Percentiles rank a stretch among this genome's conserved stretches.
Evolutionary conservation across 30 jellyfish, hydroid and myxozoan species (phyloP).

Genomic region (Rhopilema esculentum): DNA sequence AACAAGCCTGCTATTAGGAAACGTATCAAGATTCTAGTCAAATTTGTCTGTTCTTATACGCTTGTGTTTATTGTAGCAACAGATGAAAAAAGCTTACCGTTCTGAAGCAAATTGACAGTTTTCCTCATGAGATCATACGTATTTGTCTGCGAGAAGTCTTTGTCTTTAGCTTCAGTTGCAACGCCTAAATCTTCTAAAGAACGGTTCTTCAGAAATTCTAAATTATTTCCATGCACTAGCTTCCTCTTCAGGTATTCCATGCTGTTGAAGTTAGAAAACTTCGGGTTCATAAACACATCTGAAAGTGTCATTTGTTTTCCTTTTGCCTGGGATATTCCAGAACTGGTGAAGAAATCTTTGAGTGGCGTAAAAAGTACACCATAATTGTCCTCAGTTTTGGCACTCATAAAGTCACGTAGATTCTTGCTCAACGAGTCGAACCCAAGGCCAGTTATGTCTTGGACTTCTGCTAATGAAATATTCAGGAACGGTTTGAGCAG

Average conservation of each 20-base stretch:
- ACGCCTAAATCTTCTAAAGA: constrained; percentile 24
- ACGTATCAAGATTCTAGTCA: too few species aligned
- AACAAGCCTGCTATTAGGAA: too few species aligned
- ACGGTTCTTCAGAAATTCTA: constrained; percentile 12
- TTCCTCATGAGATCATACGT: constrained; percentile 25
- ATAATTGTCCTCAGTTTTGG: neutral
- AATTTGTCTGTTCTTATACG: too few species aligned
- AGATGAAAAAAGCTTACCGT: neutral
- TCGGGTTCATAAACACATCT: constrained; percentile 12
- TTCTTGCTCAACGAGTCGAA: neutral
- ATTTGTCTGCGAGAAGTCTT: constrained; percentile 23
- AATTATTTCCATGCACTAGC: neutral
- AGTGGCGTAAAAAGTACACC: constrained; percentile 22
- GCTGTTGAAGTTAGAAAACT: constrained; percentile 4
- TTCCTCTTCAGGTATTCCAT: constrained; percentile 1
- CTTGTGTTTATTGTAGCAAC: too few species aligned
- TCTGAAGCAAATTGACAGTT: constrained; percentile 17
- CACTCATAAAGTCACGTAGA: constrained; percentile 2
- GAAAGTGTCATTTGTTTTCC: constrained; percentile 16
- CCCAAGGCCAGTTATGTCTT: constrained; percentile 12
- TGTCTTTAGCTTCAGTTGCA: neutral
- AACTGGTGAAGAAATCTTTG: constrained; percentile 19
- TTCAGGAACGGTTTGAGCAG: neutral
- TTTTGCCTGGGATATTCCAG: neutral
- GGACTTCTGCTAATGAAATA: constrained; percentile 11